phyloP scores from a whole-genome alignment of 2,797 vertebrate genomes.

The Dicrostonyx torquatus region DNA sequence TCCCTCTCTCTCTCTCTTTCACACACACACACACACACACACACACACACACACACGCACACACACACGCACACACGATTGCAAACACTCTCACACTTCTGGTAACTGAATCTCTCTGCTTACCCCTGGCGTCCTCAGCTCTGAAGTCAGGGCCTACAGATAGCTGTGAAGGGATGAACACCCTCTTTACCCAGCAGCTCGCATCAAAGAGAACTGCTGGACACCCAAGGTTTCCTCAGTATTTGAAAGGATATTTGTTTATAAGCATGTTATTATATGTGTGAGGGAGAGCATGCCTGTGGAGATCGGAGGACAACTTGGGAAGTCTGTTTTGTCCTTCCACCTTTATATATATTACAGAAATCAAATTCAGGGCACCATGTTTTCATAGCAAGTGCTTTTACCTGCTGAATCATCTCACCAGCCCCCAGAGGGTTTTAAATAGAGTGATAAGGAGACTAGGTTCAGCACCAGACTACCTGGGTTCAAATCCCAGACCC shows the following conservation, averaged over 20 bases:
- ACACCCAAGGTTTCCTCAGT: neutral
- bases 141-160: accelerated
- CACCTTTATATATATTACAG: too few relatives aligned
- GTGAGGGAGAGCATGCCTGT: neutral
- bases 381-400: neutral
- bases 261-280: neutral
- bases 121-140: accelerated
- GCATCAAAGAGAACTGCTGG: neutral
- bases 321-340: neutral
- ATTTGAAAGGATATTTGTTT: neutral
- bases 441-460: neutral
- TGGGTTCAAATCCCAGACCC: neutral
- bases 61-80: neutral
- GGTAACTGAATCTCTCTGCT: neutral
- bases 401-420: neutral
- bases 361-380: neutral
- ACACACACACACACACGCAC: too few relatives aligned
- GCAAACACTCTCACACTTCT: accelerated
- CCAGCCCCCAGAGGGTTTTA: neutral
- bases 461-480: neutral
- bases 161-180: neutral
- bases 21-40: too few relatives aligned
- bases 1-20: too few relatives aligned
- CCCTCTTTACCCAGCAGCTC: neutral
- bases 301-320: neutral